Evolutionary conservation across 2,797 vertebrate genomes (phyloP).

Genomic region (Sarcoramphus papa): DNA sequence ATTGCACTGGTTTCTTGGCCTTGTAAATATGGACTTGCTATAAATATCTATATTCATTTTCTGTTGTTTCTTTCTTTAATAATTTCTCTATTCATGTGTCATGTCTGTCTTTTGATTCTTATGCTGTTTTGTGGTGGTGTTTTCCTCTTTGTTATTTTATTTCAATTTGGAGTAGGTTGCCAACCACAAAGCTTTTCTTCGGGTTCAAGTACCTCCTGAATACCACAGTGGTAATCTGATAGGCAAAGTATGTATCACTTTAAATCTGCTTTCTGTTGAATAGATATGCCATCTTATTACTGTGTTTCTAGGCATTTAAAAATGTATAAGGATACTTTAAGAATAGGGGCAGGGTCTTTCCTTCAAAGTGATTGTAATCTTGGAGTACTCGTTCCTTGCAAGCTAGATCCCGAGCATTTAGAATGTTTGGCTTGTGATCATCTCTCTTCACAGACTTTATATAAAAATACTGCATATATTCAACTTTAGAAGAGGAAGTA

Average conservation of each 20-base stretch:
- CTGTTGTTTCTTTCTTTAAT: constrained; percentile 27
- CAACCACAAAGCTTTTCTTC: constrained; percentile 76
- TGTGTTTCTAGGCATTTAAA: neutral
- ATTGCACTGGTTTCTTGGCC: neutral
- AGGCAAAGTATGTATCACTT: constrained; percentile 81
- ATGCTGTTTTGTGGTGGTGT: constrained; percentile 32
- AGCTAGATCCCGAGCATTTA: neutral
- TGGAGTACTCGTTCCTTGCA: neutral
- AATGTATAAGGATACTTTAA: neutral
- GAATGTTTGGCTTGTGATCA: neutral
- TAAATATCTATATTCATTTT: neutral
- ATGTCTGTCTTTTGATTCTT: constrained; percentile 19
- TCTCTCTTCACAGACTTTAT: neutral
- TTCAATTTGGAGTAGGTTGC: constrained; percentile 75
- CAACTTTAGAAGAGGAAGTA: neutral
- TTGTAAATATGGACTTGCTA: neutral
- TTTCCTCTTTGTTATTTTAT: constrained; percentile 48
- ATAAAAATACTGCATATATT: neutral
- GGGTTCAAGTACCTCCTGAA: constrained; percentile 83
- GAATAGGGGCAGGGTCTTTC: neutral
- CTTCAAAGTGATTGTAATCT: neutral
- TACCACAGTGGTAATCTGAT: constrained; percentile 79
- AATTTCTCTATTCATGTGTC: constrained; percentile 38
- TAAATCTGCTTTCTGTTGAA: constrained; percentile 20
- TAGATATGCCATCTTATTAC: neutral